Evolutionary conservation across 2,888 invertebrate genomes (phyloP).

Genomic region (Danaus chrysippus): DNA sequence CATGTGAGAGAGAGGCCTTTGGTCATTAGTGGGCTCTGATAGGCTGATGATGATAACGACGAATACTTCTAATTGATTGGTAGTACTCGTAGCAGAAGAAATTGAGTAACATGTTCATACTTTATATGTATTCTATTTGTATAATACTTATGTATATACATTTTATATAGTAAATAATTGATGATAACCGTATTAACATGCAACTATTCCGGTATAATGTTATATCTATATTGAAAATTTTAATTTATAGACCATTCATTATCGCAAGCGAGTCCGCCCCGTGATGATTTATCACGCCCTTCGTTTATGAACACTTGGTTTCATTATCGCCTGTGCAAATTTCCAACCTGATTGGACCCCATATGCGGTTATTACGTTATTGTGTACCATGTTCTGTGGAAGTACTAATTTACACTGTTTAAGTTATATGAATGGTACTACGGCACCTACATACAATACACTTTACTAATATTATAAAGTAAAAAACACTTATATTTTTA

Average conservation of each 20-base stretch:
- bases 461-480: too few species aligned
- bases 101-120: too few species aligned
- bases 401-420: constrained; percentile 4
- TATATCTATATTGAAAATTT: constrained; percentile 39
- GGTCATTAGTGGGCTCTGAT: too few species aligned
- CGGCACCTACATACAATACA: not conserved
- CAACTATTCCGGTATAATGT: constrained; percentile 30
- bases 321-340: constrained; percentile 67
- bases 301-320: constrained; percentile 76
- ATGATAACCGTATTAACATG: too few species aligned
- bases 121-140: too few species aligned
- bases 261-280: constrained; percentile 48
- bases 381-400: constrained; percentile 42
- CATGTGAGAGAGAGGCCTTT: too few species aligned
- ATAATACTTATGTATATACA: too few species aligned
- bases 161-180: too few species aligned
- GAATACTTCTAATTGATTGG: too few species aligned
- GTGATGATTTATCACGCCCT: constrained; percentile 72
- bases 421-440: not conserved
- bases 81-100: too few species aligned
- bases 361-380: constrained; percentile 60
- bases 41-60: too few species aligned
- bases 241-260: constrained; percentile 40
- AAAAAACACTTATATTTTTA: too few species aligned
- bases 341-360: constrained; percentile 71